Conservation (phyloP, 2,888 invertebrate species). For the Hololepta plana region DNA sequence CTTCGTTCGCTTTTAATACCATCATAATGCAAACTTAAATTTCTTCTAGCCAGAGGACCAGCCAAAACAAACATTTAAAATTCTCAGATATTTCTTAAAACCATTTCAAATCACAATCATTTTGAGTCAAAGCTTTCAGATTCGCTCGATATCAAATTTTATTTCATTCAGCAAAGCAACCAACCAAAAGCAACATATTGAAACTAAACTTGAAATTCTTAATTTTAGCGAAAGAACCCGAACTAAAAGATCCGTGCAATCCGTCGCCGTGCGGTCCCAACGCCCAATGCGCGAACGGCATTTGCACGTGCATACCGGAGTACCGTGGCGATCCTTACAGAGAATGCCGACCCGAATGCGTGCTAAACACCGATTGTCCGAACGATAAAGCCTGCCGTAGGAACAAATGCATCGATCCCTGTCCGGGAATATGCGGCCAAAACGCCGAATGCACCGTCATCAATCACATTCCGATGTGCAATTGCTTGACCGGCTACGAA, state of each 20-base stretch:
- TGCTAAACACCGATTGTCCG: conserved; percentile 52
- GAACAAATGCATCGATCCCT: conserved; percentile 61
- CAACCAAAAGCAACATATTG: neutral
- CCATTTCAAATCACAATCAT: no score
- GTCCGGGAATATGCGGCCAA: conserved; percentile 54
- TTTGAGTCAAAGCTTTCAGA: no score
- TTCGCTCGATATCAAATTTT: no score
- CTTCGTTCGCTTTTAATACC: no score
- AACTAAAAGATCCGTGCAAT: conserved; percentile 47
- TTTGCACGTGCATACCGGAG: conserved; percentile 56
- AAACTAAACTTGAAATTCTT: conserved; percentile 11
- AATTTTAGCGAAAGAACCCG: no score
- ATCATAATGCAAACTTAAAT: no score
- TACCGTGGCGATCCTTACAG: conserved; percentile 62
- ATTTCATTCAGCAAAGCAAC: no score
- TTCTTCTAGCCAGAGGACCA: no score
- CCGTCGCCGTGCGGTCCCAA: conserved; percentile 60
- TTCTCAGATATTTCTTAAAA: no score
- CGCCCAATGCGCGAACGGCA: conserved; percentile 50
- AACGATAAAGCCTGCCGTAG: conserved; percentile 46
- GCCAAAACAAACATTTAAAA: no score
- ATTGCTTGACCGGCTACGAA: conserved; percentile 41
- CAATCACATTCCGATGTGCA: conserved; percentile 47
- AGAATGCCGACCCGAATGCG: conserved; percentile 65
- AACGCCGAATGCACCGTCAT: conserved; percentile 32